Conservation (phyloP, 2,888 invertebrate genomes). For the Exephanes ischioxanthus region DNA sequence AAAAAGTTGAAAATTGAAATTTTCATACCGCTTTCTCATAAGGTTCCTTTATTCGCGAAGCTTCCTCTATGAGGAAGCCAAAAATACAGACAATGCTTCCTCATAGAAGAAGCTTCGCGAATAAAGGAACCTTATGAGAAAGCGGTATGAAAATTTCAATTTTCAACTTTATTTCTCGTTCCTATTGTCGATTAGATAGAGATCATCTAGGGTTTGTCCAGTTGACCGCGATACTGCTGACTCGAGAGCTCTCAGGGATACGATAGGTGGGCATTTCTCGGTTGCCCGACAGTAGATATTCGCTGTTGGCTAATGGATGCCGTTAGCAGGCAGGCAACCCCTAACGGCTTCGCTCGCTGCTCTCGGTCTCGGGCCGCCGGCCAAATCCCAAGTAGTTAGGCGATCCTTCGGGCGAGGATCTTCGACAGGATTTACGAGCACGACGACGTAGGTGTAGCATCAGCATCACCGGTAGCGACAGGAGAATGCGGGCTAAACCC, state of each 20-base stretch:
- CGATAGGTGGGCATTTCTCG: constrained; percentile 36
- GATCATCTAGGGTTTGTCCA: neutral
- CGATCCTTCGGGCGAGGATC: constrained; percentile 69
- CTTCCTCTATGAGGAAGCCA: too few relatives aligned
- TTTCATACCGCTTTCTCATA: too few relatives aligned
- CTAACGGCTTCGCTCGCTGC: constrained; percentile 44
- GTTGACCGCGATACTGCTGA: neutral
- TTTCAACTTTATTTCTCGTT: too few relatives aligned
- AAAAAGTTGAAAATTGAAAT: too few relatives aligned
- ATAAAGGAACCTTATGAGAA: too few relatives aligned
- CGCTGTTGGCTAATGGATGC: constrained; percentile 67
- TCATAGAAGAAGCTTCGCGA: too few relatives aligned
- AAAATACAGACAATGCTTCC: too few relatives aligned
- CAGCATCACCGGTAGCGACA: constrained; percentile 36
- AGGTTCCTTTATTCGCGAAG: too few relatives aligned
- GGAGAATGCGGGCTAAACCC: constrained; percentile 60
- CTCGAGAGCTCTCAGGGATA: constrained; percentile 1
- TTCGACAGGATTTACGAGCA: constrained; percentile 71
- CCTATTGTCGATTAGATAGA: neutral
- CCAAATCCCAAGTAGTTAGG: constrained; percentile 67
- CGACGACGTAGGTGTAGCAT: constrained; percentile 42
- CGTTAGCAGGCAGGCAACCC: constrained; percentile 63
- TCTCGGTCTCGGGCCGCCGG: constrained; percentile 46
- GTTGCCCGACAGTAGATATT: constrained; percentile 44
- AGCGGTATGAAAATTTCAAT: too few relatives aligned